Conservation (phyloP, 2,888 invertebrate genomes). For the Leucophenga montana region DNA sequence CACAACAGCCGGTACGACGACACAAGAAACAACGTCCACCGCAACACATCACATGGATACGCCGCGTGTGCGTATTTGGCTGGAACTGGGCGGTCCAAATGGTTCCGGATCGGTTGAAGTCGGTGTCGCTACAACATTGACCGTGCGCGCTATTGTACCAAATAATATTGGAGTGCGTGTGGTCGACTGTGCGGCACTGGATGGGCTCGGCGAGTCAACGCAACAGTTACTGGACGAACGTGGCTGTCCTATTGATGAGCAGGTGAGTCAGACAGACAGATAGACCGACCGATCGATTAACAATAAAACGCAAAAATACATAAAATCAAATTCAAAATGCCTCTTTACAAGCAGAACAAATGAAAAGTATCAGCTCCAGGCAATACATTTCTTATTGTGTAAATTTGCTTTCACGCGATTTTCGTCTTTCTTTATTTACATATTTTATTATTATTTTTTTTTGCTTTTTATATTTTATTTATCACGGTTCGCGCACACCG, state of each 20-base stretch:
- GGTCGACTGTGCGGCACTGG: slow-evolving; percentile 85
- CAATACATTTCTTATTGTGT: too few species aligned
- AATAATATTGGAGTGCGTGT: slow-evolving; percentile 83
- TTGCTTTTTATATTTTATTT: background rate
- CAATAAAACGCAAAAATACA: background rate
- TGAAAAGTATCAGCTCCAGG: too few species aligned
- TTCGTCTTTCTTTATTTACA: background rate
- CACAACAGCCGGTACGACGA: slow-evolving; percentile 42
- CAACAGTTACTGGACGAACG: slow-evolving; percentile 82
- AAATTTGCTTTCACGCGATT: too few species aligned
- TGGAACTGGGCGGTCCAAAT: slow-evolving; percentile 77
- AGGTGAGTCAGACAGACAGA: slow-evolving; percentile 58
- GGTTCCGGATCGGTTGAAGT: slow-evolving; percentile 79
- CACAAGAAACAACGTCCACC: slow-evolving; percentile 48
- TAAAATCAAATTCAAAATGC: background rate
- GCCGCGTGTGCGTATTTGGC: slow-evolving; percentile 81
- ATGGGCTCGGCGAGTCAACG: slow-evolving; percentile 83
- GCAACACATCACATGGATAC: slow-evolving; percentile 59
- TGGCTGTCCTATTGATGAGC: slow-evolving; percentile 84
- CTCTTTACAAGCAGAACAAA: too few species aligned
- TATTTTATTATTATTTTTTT: background rate
- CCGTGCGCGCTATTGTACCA: slow-evolving; percentile 73
- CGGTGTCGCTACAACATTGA: slow-evolving; percentile 81
- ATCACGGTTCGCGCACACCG: background rate
- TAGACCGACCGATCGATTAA: too few species aligned